These are phyloP conservation scores for Rhizomys pruinosus DNA, from an alignment of 2,113 vertebrate species.

Conservation along the genomic window DNA sequence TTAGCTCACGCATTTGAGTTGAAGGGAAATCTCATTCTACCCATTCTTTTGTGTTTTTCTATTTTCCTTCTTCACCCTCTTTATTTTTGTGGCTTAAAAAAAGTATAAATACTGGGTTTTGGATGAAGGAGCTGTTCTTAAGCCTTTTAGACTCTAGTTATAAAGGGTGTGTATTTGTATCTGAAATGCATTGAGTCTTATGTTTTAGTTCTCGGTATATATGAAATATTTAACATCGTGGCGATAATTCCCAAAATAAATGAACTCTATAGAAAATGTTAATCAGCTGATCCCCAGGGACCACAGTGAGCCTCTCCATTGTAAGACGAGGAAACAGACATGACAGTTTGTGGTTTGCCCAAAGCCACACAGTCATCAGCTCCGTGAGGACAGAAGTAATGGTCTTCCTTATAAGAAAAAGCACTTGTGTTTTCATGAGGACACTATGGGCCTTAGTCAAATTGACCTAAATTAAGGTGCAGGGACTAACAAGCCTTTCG, in stretches of 20 bases:
- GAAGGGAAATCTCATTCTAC: slow-evolving; percentile 18
- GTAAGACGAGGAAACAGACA: slow-evolving; percentile 63
- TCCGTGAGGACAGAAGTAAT: slow-evolving; percentile 34
- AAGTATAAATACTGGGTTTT: slow-evolving; percentile 35
- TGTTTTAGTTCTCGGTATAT: background rate
- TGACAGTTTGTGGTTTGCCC: slow-evolving; percentile 68
- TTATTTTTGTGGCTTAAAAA: slow-evolving; percentile 42
- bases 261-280: slow-evolving; percentile 62
- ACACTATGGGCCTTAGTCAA: slow-evolving; percentile 34
- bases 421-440: slow-evolving; percentile 46
- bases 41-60: background rate
- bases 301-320: slow-evolving; percentile 3
- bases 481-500: slow-evolving; percentile 47
- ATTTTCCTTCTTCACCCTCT: background rate
- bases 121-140: slow-evolving; percentile 47
- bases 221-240: slow-evolving; percentile 50
- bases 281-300: slow-evolving; percentile 43
- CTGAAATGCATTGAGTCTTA: slow-evolving; percentile 32
- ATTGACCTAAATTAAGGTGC: slow-evolving; percentile 70
- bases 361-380: slow-evolving; percentile 66
- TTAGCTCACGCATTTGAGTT: slow-evolving; percentile 18
- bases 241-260: slow-evolving; percentile 63
- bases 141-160: slow-evolving; percentile 60
- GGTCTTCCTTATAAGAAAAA: slow-evolving; percentile 36
- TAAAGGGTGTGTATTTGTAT: slow-evolving; percentile 36